Percentiles rank a stretch among this genome's conserved stretches.
Evolutionary conservation across 2,797 vertebrate genomes (phyloP).

Genomic region (Tapera naevia): DNA sequence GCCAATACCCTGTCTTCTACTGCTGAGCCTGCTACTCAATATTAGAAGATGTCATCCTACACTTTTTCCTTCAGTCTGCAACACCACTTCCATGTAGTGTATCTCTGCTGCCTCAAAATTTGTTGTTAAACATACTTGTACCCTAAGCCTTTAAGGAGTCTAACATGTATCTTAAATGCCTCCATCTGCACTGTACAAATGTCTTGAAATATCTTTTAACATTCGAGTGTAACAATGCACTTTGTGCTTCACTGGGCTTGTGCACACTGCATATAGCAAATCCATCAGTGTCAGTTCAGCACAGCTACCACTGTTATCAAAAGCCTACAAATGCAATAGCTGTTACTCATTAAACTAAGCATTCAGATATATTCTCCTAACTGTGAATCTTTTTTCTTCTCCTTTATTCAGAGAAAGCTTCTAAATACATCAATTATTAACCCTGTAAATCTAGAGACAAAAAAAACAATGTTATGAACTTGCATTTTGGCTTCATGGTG

Average conservation of each 20-base stretch:
- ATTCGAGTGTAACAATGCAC: not conserved
- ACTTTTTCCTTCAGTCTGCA: not conserved
- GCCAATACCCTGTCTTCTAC: not conserved
- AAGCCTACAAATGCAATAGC: not conserved
- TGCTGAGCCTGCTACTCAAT: not conserved
- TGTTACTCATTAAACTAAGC: not conserved
- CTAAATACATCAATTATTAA: not conserved
- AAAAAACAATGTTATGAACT: not conserved
- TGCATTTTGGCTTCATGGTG: not conserved
- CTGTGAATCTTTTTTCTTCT: not conserved
- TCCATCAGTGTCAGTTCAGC: not conserved
- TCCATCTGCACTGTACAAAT: not conserved
- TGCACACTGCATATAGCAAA: not conserved
- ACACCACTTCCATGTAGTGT: not conserved
- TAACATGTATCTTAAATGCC: accelerated
- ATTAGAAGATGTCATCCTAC: not conserved
- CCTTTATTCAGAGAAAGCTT: not conserved
- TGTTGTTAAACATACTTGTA: not conserved
- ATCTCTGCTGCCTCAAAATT: not conserved
- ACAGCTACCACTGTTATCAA: not conserved
- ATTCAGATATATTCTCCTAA: not conserved
- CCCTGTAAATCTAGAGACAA: not conserved
- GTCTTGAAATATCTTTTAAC: not conserved
- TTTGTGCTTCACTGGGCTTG: not conserved
- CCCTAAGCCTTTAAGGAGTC: not conserved